These are phyloP conservation scores for Chrysochloris asiatica DNA, from an alignment of 2,113 vertebrate species.

Conservation along the genomic window DNA sequence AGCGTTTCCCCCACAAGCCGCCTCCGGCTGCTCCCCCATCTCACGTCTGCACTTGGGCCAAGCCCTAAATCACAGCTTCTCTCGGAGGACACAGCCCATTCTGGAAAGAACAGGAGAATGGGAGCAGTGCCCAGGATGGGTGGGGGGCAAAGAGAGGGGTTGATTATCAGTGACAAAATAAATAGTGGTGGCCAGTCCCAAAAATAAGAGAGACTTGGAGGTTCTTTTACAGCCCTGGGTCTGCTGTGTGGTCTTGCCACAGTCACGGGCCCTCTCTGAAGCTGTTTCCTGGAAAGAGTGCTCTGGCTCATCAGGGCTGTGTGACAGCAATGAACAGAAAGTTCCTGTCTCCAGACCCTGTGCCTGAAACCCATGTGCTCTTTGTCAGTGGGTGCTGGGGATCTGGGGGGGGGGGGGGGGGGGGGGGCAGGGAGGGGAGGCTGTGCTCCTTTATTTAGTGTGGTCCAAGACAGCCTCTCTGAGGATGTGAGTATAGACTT, in stretches of 20 bases:
- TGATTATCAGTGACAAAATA: background rate
- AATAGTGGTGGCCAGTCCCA: background rate
- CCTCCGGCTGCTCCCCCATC: background rate
- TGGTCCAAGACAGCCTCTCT: background rate
- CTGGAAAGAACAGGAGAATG: background rate
- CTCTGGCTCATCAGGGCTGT: background rate
- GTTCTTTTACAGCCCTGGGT: too few relatives aligned
- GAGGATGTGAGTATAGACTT: background rate
- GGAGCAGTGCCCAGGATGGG: background rate
- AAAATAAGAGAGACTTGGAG: background rate
- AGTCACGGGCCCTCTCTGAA: background rate
- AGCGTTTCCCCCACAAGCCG: background rate
- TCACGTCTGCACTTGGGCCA: constrained; percentile 9
- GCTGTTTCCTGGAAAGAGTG: background rate
- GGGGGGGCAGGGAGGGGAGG: background rate
- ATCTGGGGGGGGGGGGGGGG: too few relatives aligned
- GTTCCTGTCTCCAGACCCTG: fast-evolving
- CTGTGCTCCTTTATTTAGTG: background rate
- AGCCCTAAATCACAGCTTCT: constrained; percentile 47
- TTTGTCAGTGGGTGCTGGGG: background rate
- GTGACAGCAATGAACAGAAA: background rate
- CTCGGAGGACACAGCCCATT: background rate
- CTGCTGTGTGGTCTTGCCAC: background rate
- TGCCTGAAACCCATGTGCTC: fast-evolving
- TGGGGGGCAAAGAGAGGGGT: fast-evolving